These are phyloP conservation scores for Oopsacas minuta DNA, from an alignment of 37 sponge, comb jelly and placozoan species.

Conservation along the genomic window DNA sequence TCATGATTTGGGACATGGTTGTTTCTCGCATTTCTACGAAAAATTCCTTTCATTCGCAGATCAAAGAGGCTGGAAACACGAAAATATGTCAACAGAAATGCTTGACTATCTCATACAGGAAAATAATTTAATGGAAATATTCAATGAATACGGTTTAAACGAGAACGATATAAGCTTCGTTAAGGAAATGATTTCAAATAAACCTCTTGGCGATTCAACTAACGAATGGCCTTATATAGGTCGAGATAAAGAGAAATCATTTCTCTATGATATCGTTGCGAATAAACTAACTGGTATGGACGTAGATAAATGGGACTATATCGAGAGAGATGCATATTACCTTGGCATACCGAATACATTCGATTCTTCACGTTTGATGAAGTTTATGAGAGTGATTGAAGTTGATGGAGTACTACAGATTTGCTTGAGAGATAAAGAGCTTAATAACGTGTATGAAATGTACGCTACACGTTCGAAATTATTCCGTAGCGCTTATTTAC, in stretches of 20 bases:
- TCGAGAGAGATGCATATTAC: conserved; percentile 78
- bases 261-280: conserved; percentile 94
- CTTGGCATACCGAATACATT: conserved; percentile 74
- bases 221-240: conserved; percentile 63
- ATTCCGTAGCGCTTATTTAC: conserved; percentile 87
- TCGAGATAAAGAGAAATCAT: conserved; percentile 60
- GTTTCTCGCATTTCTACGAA: conserved; percentile 1
- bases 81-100: conserved; percentile 71
- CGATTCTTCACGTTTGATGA: conserved; percentile 58
- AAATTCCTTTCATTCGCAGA: not conserved
- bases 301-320: conserved; percentile 99
- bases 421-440: conserved; percentile 82
- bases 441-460: conserved; percentile 84
- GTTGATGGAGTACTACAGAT: conserved; percentile 57
- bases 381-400: conserved; percentile 61
- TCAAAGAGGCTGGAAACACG: conserved; percentile 45
- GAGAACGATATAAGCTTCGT: conserved; percentile 66
- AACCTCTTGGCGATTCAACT: not conserved
- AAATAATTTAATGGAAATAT: conserved; percentile 34
- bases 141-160: conserved; percentile 37
- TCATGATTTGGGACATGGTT: conserved; percentile 67
- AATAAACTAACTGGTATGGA: conserved; percentile 90
- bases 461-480: conserved; percentile 68
- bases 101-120: conserved; percentile 55
- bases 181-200: conserved; percentile 48